phyloP scores from a whole-genome alignment of 2,888 invertebrate species.

The Deilephila porcellus region DNA sequence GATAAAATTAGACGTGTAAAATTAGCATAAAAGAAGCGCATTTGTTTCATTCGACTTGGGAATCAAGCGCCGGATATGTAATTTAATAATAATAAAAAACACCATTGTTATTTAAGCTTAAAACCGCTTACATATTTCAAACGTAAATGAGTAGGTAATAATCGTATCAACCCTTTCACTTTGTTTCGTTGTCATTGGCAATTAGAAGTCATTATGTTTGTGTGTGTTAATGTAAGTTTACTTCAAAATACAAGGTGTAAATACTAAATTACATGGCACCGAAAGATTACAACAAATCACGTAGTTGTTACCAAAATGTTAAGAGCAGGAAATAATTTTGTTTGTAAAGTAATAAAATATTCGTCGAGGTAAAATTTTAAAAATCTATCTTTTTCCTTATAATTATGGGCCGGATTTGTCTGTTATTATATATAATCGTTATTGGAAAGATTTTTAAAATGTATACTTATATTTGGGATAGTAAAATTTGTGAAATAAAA shows the following conservation, averaged over 20 bases:
- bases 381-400: no score
- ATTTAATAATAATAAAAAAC: conserved; percentile 15
- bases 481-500: no score
- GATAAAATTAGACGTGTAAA: conserved; percentile 5
- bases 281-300: neutral
- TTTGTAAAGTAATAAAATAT: no score
- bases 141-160: neutral
- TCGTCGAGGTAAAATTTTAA: no score
- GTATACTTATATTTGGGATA: no score
- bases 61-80: no score
- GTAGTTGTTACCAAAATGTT: neutral
- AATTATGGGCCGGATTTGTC: no score
- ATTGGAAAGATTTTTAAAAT: no score
- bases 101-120: conserved; percentile 8
- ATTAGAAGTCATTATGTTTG: conserved; percentile 5
- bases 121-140: neutral
- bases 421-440: no score
- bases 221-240: neutral
- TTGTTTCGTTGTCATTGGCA: conserved; percentile 12
- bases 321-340: neutral
- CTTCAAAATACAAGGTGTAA: conserved; percentile 1
- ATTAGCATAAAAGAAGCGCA: conserved; percentile 24
- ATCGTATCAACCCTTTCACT: neutral
- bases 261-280: neutral
- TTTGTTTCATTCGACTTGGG: neutral